A percentile compares a stretch with the other conserved stretches of the same genome.
Conservation (phyloP, 1,140 invertebrate species). For the Neoseiulus cucumeris region DNA sequence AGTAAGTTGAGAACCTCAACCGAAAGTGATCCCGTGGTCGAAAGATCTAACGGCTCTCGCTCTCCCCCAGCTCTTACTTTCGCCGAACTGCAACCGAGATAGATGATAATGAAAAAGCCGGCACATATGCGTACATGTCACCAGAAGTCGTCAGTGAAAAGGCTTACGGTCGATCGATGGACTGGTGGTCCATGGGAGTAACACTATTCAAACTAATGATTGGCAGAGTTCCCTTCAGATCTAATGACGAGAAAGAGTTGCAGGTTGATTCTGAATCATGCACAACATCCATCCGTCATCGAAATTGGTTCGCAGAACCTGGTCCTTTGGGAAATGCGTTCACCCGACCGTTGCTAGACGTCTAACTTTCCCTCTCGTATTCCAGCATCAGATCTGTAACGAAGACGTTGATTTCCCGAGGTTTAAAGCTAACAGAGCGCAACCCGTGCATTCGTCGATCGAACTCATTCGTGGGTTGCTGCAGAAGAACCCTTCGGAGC, state of each 20-base stretch:
- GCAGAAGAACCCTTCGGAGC: background rate
- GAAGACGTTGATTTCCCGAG: background rate
- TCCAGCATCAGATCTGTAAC: constrained; percentile 4
- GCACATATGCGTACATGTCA: background rate
- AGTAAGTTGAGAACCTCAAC: background rate
- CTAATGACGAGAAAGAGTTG: background rate
- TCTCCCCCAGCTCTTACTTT: background rate
- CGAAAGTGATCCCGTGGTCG: background rate
- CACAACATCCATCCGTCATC: too few relatives aligned
- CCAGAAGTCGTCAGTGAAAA: background rate
- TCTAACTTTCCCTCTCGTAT: too few relatives aligned
- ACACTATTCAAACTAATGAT: constrained; percentile 5
- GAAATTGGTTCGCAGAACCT: too few relatives aligned
- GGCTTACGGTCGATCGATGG: constrained; percentile 8
- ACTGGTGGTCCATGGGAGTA: background rate
- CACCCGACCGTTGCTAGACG: too few relatives aligned
- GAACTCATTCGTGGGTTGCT: background rate
- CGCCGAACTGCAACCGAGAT: background rate
- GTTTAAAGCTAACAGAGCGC: background rate
- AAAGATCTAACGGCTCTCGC: too few relatives aligned
- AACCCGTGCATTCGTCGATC: background rate
- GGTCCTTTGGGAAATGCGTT: too few relatives aligned
- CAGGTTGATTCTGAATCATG: background rate
- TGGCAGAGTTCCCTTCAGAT: background rate
- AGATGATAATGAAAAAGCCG: background rate